Base-by-base conservation (phyloP, 1,140 invertebrate genomes). In the Philopotamus ludificatus region DNA sequence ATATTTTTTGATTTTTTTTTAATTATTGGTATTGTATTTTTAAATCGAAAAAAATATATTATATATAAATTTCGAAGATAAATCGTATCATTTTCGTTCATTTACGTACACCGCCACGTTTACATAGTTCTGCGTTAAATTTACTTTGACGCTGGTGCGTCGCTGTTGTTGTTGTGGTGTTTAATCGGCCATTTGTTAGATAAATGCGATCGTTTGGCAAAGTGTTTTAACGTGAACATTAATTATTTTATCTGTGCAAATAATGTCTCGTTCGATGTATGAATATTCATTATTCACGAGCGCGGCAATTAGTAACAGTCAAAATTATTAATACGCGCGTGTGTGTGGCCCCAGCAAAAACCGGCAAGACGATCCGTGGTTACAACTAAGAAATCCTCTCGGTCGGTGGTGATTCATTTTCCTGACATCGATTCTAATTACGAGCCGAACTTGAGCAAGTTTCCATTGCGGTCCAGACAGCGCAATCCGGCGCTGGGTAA, bases 391-490 rank as follows among this genome's bases (percentile, higher is more conserved):
- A 34, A 34, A 34, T 4, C 28, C 28, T 12, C 28, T 34, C 28
- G 12, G 28, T n/a, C 57, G 15, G 50, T 41, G 51, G 49, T 66
- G 54, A 66, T 69, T 65, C 63, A 63, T 69, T 69, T 65, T 58
- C 39, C 63, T 64, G 63, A 51, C 67, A 69, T 69, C 67, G 67
- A 69, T 69, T 65, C 67, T 69, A 57, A 69, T 69, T 69, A 69
- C 44, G 41, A 12, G 41, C 23, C 50, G 28, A 68, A 69, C n/a
- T 45, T 53, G 54, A 18, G 28, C 23, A 57, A 65, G 42, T 53
- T 53, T 18, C 42, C 28, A 23, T 54, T 21, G 9, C 57, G 60
- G 60, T 23, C 44, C 51, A 26, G 39, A 55, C 45, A 63, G 39
- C 21, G 28, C 28, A 34, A 34, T 34, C 28, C 28, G 28, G 28